Evolutionary conservation across 2,113 vertebrate species (phyloP).

Genomic region (Jaculus jaculus): DNA sequence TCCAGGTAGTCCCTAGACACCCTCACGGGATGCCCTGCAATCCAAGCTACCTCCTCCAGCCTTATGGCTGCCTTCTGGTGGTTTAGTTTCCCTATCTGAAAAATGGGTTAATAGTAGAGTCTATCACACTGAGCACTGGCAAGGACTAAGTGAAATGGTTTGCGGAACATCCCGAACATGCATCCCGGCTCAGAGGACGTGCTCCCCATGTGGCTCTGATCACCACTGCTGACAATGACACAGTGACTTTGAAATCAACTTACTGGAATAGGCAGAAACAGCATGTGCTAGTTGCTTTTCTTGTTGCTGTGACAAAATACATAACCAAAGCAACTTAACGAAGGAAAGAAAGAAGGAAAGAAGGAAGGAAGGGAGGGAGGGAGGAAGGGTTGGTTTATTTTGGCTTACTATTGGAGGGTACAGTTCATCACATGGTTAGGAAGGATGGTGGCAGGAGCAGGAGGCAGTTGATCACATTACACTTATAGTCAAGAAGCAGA

Average conservation of each 20-base stretch:
- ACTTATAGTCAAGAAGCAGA: no score
- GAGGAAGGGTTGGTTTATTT: no score
- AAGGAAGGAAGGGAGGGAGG: no score
- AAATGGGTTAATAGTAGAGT: background rate
- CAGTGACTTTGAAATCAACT: background rate
- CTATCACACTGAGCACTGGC: background rate
- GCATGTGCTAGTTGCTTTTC: no score
- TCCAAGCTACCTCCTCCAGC: background rate
- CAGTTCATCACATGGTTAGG: no score
- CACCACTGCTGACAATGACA: background rate
- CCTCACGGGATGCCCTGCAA: background rate
- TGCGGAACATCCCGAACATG: background rate
- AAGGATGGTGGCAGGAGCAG: no score
- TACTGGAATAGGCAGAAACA: background rate
- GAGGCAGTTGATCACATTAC: no score
- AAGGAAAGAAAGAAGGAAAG: no score
- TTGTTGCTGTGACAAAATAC: no score
- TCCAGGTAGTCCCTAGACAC: background rate
- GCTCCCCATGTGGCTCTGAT: rapidly evolving
- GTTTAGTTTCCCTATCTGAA: background rate
- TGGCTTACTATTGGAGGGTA: no score
- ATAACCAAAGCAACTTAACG: no score
- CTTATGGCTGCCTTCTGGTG: background rate
- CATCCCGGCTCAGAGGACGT: background rate
- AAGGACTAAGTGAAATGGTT: background rate